Conservation (phyloP, 92 coral and sea anemone genomes). For the Bergia puertoricense region DNA sequence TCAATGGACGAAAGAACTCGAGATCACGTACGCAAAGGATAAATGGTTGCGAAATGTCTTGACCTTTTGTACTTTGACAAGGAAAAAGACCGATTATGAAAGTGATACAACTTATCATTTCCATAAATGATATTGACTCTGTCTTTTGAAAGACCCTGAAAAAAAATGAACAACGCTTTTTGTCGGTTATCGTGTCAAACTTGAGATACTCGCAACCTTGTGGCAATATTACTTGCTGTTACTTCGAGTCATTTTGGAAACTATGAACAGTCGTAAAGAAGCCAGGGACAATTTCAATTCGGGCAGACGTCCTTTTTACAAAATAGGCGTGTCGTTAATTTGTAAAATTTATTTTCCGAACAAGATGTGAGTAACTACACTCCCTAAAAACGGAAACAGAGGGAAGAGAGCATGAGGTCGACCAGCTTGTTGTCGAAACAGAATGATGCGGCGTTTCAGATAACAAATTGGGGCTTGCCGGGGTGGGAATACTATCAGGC, state of each 20-base stretch:
- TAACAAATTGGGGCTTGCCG: not conserved
- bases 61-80: constrained; percentile 15
- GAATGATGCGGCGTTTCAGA: not conserved
- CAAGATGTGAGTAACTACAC: not conserved
- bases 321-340: not conserved
- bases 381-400: not conserved
- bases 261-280: too few species aligned
- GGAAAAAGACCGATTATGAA: not conserved
- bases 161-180: too few species aligned
- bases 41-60: constrained; percentile 18
- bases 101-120: not conserved
- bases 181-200: not conserved
- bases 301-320: not conserved
- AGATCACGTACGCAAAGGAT: constrained; percentile 31
- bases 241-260: not conserved
- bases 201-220: too few species aligned
- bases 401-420: too few species aligned
- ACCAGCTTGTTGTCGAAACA: not conserved
- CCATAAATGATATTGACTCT: not conserved
- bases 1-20: not conserved
- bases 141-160: not conserved
- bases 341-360: constrained; percentile 1
- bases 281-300: not conserved
- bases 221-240: too few species aligned
- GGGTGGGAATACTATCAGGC: not conserved